phyloP scores from a whole-genome alignment of 2,797 vertebrate genomes.

The Coluber constrictor region DNA sequence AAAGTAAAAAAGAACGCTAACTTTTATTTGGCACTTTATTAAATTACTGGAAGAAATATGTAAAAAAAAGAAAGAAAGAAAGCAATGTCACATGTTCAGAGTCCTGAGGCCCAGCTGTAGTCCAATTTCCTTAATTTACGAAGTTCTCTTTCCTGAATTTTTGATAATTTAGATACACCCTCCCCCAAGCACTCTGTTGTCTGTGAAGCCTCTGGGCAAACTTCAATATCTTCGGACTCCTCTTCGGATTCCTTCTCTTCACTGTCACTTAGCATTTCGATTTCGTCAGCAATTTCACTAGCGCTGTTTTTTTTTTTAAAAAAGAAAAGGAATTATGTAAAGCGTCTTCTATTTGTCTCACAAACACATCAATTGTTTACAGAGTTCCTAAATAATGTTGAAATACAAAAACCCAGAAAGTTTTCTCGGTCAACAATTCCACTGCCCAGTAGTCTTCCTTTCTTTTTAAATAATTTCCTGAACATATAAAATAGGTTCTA shows the following conservation, averaged over 20 bases:
- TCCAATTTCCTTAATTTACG: conserved; percentile 81
- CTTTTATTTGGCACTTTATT: conserved; percentile 44
- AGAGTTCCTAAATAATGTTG: background rate
- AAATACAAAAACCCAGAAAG: background rate
- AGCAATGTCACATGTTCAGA: conserved; percentile 40
- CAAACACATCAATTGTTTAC: background rate
- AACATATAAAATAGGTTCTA: background rate
- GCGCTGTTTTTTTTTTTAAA: conserved; percentile 45
- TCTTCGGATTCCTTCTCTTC: conserved; percentile 80
- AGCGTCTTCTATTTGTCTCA: background rate
- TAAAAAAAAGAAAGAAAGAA: background rate
- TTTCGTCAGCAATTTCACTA: conserved; percentile 65
- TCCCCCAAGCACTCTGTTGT: conserved; percentile 49
- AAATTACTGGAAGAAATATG: conserved; percentile 32
- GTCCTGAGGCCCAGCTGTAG: conserved; percentile 81
- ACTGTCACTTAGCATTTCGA: conserved; percentile 82
- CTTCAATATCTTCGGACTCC: conserved; percentile 67
- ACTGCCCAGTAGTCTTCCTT: background rate
- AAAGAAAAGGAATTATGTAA: background rate
- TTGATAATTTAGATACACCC: conserved; percentile 69
- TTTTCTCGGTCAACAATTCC: background rate
- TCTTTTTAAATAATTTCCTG: background rate
- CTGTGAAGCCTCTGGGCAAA: conserved; percentile 43
- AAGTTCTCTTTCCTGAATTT: conserved; percentile 79
- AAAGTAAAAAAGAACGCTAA: background rate